A percentile compares a stretch with the other conserved stretches of the same genome.
Evolutionary conservation across 2,888 invertebrate species (phyloP).

Genomic region (Oligia strigilis): DNA sequence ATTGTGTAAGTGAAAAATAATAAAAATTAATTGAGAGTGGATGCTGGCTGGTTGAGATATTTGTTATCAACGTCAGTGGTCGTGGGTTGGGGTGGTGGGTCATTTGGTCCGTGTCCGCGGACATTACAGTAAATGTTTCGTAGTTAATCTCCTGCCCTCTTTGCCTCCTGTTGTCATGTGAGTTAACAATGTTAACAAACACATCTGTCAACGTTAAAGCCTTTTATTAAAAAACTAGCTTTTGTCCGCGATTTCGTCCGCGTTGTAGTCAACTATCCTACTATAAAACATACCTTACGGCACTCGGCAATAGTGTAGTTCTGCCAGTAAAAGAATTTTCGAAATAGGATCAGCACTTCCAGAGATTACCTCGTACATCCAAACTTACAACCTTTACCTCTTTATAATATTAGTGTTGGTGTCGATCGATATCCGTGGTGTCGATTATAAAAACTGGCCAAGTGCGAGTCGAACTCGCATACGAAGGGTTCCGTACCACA

Average conservation of each 20-base stretch:
- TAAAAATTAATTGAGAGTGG: slow-evolving; percentile 62
- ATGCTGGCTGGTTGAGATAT: slow-evolving; percentile 62
- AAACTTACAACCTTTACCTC: background rate
- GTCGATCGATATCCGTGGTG: background rate
- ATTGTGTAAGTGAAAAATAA: slow-evolving; percentile 62
- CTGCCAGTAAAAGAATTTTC: background rate
- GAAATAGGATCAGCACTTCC: background rate
- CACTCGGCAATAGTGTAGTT: too few relatives aligned
- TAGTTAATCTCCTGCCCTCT: slow-evolving; percentile 56
- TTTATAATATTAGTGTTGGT: background rate
- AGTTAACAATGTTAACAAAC: slow-evolving; percentile 49
- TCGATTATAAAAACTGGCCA: background rate
- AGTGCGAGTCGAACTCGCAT: too few relatives aligned
- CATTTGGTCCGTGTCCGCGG: slow-evolving; percentile 60
- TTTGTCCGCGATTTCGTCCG: background rate
- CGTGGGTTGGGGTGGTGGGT: slow-evolving; percentile 58
- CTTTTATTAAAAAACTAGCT: slow-evolving; percentile 12
- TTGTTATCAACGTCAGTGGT: slow-evolving; percentile 62
- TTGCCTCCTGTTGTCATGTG: slow-evolving; percentile 42
- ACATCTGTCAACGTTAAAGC: slow-evolving; percentile 27
- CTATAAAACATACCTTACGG: too few relatives aligned
- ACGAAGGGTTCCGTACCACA: too few relatives aligned
- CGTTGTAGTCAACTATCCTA: background rate
- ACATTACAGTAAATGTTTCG: slow-evolving; percentile 40
- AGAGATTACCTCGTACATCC: background rate